Percentiles rank a stretch among this genome's conserved stretches.
Evolutionary conservation across 2,113 vertebrate species (phyloP).

Genomic region (Platysteira castanea): DNA sequence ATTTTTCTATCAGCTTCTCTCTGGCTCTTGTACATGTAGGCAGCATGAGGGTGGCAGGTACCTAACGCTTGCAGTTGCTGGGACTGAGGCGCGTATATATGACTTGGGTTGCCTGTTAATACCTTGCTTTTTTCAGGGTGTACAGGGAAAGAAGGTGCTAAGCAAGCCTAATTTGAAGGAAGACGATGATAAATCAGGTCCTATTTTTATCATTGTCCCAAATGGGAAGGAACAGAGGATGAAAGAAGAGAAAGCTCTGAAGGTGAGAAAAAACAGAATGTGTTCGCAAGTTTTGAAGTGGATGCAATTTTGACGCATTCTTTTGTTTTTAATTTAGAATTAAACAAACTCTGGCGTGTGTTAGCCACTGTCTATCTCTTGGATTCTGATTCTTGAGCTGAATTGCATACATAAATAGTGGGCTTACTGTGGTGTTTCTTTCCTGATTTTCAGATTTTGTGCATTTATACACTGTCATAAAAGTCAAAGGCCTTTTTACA

Average conservation of each 20-base stretch:
- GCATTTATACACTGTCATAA: not conserved
- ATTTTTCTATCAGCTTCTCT: conserved; percentile 24
- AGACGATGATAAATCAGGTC: conserved; percentile 91
- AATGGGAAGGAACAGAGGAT: conserved; percentile 95
- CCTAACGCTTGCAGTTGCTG: not conserved
- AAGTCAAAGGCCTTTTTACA: not conserved
- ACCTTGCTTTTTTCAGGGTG: conserved; percentile 67
- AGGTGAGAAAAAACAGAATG: conserved; percentile 74
- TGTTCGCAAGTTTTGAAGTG: not conserved
- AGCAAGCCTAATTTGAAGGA: conserved; percentile 86
- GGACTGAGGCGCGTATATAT: not conserved
- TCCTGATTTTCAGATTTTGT: not conserved
- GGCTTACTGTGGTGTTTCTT: not conserved
- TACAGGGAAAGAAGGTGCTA: conserved; percentile 84
- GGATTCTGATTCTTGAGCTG: not conserved
- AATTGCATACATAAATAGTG: not conserved
- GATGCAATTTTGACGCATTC: accelerated
- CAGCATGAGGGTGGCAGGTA: conserved; percentile 35
- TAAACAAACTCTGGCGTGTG: not conserved
- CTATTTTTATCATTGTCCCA: conserved; percentile 88
- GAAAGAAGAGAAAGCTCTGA: conserved; percentile 92
- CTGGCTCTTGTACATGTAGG: not conserved
- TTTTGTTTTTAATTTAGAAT: not conserved
- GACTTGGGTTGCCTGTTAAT: not conserved
- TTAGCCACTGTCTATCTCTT: not conserved